Evolutionary conservation across 1,140 invertebrate genomes (phyloP).

Genomic region (Conus betulinus): DNA sequence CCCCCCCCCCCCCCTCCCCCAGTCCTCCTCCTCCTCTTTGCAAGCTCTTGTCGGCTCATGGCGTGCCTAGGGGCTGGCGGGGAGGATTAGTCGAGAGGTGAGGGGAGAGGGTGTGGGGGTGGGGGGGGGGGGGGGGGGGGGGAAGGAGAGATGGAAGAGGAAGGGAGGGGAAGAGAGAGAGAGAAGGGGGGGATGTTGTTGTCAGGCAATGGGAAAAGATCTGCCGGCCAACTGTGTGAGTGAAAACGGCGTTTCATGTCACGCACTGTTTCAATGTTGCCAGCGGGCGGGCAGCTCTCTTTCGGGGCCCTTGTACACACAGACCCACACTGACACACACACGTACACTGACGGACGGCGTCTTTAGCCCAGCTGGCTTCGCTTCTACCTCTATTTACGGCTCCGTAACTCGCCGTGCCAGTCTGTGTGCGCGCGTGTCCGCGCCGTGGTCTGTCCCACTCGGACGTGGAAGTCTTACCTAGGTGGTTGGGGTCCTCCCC

Average conservation of each 20-base stretch:
- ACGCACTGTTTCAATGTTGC: background rate
- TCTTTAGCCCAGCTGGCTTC: background rate
- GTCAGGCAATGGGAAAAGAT: slow-evolving; percentile 16
- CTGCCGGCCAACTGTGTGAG: background rate
- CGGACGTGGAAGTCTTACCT: background rate
- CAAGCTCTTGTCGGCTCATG: slow-evolving; percentile 16
- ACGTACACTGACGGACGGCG: background rate
- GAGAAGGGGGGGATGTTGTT: slow-evolving; percentile 7
- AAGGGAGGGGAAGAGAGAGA: background rate
- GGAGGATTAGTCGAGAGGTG: slow-evolving; percentile 14
- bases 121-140: background rate
- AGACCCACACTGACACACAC: background rate
- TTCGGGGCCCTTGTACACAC: background rate
- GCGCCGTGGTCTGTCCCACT: background rate
- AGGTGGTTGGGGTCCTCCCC: background rate
- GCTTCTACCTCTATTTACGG: slow-evolving; percentile 17
- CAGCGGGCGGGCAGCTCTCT: background rate
- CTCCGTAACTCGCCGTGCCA: slow-evolving; percentile 22
- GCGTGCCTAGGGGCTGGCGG: slow-evolving; percentile 12
- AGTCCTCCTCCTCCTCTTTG: background rate
- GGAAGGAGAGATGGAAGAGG: background rate
- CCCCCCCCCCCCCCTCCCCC: background rate
- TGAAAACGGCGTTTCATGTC: background rate
- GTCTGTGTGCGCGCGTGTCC: background rate
- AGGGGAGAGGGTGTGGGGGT: background rate